phyloP scores from a whole-genome alignment of 2,888 invertebrate genomes.

The Polyommatus iphigenia region DNA sequence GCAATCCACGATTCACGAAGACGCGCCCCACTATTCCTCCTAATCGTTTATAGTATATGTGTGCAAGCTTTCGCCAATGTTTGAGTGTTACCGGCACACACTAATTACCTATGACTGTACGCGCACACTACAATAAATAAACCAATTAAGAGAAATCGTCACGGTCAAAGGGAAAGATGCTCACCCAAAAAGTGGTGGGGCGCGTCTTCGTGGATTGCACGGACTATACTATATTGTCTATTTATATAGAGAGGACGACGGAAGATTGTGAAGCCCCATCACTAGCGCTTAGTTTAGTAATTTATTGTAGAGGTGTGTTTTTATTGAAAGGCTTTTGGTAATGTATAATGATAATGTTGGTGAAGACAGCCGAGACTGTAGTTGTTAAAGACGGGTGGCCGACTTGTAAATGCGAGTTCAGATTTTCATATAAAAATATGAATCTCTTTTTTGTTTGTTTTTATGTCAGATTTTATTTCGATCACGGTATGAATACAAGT shows the following conservation, averaged over 20 bases:
- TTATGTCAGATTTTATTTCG: not conserved
- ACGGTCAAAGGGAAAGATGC: too few species aligned
- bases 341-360: not conserved
- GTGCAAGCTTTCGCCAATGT: too few species aligned
- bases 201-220: too few species aligned
- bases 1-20: too few species aligned
- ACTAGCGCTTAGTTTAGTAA: conserved; percentile 5
- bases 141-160: too few species aligned
- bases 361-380: conserved; percentile 8
- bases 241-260: not conserved
- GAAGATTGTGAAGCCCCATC: not conserved
- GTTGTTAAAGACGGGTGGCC: not conserved
- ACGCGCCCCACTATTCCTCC: too few species aligned
- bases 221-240: too few species aligned
- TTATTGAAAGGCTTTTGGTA: conserved; percentile 4
- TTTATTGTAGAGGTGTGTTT: conserved; percentile 21
- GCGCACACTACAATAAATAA: too few species aligned
- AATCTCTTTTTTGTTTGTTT: conserved; percentile 16
- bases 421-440: conserved; percentile 17
- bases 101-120: too few species aligned
- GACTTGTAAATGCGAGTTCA: not conserved
- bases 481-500: not conserved
- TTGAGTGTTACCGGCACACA: too few species aligned
- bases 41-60: too few species aligned
- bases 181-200: too few species aligned